phyloP scores from a whole-genome alignment of 2,113 vertebrate genomes.

The Caloenas nicobarica region DNA sequence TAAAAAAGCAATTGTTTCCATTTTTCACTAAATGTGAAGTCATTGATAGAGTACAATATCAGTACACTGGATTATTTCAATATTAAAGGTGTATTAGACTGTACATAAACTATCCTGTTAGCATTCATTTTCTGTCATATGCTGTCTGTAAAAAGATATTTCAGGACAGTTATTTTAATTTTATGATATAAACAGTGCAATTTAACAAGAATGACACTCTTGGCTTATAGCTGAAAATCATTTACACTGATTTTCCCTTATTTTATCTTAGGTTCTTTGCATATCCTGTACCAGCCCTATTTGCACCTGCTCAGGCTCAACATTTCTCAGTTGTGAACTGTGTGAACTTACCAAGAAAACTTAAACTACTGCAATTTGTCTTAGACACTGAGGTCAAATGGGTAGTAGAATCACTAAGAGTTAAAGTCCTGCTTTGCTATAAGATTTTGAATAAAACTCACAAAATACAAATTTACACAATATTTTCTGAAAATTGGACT shows the following conservation, averaged over 20 bases:
- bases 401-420: background rate
- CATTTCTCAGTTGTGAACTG: background rate
- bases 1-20: background rate
- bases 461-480: background rate
- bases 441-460: background rate
- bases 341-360: background rate
- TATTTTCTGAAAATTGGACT: background rate
- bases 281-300: background rate
- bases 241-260: background rate
- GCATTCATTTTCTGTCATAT: background rate
- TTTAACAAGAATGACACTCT: background rate
- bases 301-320: background rate
- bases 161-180: background rate
- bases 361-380: background rate
- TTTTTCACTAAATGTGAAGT: background rate
- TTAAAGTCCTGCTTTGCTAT: background rate
- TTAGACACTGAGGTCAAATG: background rate
- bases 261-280: background rate
- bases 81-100: background rate
- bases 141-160: background rate
- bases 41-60: background rate
- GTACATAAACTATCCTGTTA: background rate
- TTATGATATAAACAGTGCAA: background rate
- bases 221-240: background rate
- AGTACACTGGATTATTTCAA: background rate